Percentiles rank a stretch among this genome's conserved stretches.
These are phyloP conservation scores for Cryptoleucopteryx plumbea DNA, from an alignment of 2,113 vertebrate genomes.

Conservation along the genomic window DNA sequence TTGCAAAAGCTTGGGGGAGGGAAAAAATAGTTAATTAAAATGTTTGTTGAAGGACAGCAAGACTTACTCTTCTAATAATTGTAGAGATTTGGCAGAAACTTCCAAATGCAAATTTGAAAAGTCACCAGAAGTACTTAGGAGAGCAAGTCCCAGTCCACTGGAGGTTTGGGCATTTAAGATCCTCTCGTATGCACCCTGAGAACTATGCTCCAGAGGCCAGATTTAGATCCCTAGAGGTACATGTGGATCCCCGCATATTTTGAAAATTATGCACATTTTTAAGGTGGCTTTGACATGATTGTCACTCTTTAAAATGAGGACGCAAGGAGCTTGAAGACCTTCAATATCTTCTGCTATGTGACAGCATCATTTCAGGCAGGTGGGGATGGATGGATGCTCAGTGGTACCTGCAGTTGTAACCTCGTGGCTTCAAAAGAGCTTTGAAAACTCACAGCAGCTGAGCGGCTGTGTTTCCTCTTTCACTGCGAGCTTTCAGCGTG, in stretches of 20 bases:
- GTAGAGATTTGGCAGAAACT: not conserved
- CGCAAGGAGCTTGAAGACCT: not conserved
- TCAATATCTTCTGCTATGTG: rapidly evolving
- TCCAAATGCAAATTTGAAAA: not conserved
- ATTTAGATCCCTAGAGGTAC: not conserved
- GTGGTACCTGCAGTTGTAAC: not conserved
- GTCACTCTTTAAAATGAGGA: not conserved
- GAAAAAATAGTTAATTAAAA: not conserved
- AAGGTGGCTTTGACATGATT: not conserved
- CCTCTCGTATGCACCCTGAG: not conserved
- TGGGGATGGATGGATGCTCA: not conserved
- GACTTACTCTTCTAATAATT: not conserved
- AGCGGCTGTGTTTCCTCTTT: not conserved
- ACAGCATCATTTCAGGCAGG: not conserved
- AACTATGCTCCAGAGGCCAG: not conserved
- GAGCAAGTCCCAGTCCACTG: not conserved
- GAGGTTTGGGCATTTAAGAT: not conserved
- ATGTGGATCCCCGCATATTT: rapidly evolving
- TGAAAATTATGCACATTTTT: not conserved
- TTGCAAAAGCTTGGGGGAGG: not conserved
- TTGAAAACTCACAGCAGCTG: not conserved
- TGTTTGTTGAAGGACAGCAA: not conserved
- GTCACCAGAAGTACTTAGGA: not conserved
- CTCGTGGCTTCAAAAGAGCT: not conserved
- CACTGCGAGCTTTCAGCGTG: not conserved